Base-by-base conservation (phyloP, 2,797 vertebrate genomes). In the Prunella strophiata region DNA sequence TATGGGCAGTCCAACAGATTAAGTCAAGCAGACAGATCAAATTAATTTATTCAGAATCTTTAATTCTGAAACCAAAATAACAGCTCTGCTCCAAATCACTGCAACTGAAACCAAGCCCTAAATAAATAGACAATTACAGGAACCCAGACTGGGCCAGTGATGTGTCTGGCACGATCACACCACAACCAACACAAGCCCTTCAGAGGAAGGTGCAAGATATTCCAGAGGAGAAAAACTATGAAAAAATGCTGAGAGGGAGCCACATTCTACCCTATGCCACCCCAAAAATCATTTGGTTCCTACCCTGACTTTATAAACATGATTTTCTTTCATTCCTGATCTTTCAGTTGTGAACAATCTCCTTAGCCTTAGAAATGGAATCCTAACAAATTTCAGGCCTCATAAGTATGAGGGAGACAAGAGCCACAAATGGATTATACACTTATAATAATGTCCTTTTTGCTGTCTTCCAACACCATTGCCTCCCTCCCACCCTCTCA, bases 41-140 rank as follows among this genome's bases (percentile, higher is more conserved):
- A 92, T 92, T 88, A 93, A 91, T 93, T 87, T 71, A 92, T 84
- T 84, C 66, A 86, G 38, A n/a, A 93, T 83, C 75, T 80, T 91
- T 83, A 82, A 88, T 93, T 85, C 76, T 72, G 63, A 89, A 92
- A 30, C 66, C 76, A 73, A 93, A 95, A 66, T 55, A 75, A 63
- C 34, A 73, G 51, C 26, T 78, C 74, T 76, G 54, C 27, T 81
- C 70, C 70, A 66, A 91, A 81, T 84, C 20, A 84, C 70, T 78
- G 81, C 74, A 71, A 52, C 29, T 38, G 48, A 96, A 94, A 89
- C 40, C 66, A 89, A 86, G 57, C 12, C 40, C 59, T 34, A 50
- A 83, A 48, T 65, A 82, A 82, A 85, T 1, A 87, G 71, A 51
- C n/a, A 85, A 21, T 66, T 84, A 42, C 21, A 83, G 61, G 81